A percentile compares a stretch with the other conserved stretches of the same genome.
Conservation (phyloP, 92 coral and sea anemone genomes). For the Palythoa heliodiscus region DNA sequence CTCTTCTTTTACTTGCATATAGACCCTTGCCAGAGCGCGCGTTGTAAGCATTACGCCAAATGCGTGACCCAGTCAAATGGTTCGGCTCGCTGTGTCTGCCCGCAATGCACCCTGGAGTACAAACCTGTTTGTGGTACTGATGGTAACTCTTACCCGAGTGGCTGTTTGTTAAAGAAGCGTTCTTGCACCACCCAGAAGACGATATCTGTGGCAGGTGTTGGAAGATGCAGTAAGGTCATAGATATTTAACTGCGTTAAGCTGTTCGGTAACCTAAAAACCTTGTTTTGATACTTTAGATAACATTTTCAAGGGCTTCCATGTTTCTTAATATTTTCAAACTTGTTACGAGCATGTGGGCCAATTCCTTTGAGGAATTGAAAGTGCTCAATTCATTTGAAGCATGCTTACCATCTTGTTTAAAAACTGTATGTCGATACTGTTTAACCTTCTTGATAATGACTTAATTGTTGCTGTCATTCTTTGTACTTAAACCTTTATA, state of each 20-base stretch:
- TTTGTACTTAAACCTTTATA: not conserved
- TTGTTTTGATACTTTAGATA: no score
- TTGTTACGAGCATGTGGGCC: no score
- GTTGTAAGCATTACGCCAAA: slow-evolving; percentile 75
- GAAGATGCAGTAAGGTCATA: slow-evolving; percentile 86
- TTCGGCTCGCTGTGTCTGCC: slow-evolving; percentile 78
- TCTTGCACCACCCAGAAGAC: slow-evolving; percentile 67
- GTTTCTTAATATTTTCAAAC: no score
- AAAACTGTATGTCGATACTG: no score
- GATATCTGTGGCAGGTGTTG: slow-evolving; percentile 59
- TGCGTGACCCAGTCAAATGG: slow-evolving; percentile 68
- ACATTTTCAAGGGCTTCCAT: no score
- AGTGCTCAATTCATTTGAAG: not conserved
- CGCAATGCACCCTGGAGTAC: slow-evolving; percentile 75
- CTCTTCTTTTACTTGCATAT: slow-evolving; percentile 4
- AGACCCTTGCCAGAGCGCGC: slow-evolving; percentile 78
- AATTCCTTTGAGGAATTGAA: no score
- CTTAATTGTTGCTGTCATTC: not conserved
- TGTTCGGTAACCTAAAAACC: no score
- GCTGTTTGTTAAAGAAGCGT: slow-evolving; percentile 73
- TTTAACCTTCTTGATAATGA: not conserved
- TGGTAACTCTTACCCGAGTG: slow-evolving; percentile 75
- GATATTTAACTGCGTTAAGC: not conserved
- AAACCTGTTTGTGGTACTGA: slow-evolving; percentile 90
- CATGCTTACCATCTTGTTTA: not conserved